Percentiles rank a stretch among this genome's conserved stretches.
Evolutionary conservation across 1,140 invertebrate genomes (phyloP).

Genomic region (Thereuonema tuberculata): DNA sequence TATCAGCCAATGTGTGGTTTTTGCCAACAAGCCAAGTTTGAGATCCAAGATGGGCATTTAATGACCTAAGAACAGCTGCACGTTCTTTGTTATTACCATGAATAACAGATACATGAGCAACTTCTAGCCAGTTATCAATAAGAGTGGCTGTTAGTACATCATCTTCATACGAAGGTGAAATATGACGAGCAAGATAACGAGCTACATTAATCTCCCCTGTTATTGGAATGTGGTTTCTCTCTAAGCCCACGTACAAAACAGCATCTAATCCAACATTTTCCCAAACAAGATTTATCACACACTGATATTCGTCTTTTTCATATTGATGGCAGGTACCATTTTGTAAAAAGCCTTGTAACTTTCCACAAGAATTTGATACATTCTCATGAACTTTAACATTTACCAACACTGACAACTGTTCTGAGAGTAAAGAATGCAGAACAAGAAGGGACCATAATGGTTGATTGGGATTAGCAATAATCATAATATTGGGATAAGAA

Average conservation of each 20-base stretch:
- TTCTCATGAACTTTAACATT: constrained; percentile 35
- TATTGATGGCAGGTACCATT: constrained; percentile 17
- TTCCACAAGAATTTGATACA: no score
- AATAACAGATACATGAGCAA: constrained; percentile 8
- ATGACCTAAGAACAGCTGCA: constrained; percentile 22
- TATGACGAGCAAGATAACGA: constrained; percentile 37
- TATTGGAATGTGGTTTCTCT: constrained; percentile 27
- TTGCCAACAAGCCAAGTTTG: constrained; percentile 26
- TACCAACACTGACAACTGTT: constrained; percentile 23
- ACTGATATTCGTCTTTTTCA: constrained; percentile 13
- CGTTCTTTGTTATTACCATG: constrained; percentile 27
- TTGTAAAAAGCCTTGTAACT: neutral
- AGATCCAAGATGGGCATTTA: constrained; percentile 25
- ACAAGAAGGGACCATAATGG: constrained; percentile 34
- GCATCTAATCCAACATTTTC: constrained; percentile 33
- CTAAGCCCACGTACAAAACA: constrained; percentile 24
- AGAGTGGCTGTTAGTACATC: constrained; percentile 29
- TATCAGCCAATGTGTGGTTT: constrained; percentile 26
- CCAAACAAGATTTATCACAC: constrained; percentile 36
- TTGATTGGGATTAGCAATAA: constrained; percentile 37
- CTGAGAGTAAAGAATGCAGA: constrained; percentile 27
- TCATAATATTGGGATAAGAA: constrained; percentile 23
- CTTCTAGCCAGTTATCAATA: constrained; percentile 40
- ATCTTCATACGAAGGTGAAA: constrained; percentile 35
- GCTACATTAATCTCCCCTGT: constrained; percentile 38